Base-by-base conservation (phyloP, 2,113 vertebrate species). In the Phrynocephalus versicolor region DNA sequence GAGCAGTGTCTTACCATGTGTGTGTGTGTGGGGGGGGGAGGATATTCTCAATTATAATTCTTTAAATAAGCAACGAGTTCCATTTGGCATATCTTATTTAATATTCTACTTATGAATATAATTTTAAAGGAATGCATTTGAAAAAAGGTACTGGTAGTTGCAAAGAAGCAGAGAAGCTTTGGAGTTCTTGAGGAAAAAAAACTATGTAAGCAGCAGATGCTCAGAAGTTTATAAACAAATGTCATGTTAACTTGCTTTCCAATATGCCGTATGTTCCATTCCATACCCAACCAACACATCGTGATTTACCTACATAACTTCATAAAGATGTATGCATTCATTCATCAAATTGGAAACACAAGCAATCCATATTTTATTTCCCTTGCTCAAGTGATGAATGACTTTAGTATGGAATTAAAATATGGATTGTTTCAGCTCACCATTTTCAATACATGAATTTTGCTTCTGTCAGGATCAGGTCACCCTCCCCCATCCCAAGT, bases 221-320 rank as follows among this genome's bases (percentile, higher is more conserved):
- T 67, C 30, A 27, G 45, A 13, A 45, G 51, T 45, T 37, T 81
- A 81, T 81, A 81, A 81, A 67, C 79, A 81, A 21, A 41, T 62
- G 45, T 67, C 45, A 81, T 67, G 27, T 67, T 81, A 67, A 67
- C 45, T 33, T 67, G 39, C 39, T 65, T 37, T 67, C 25, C 45
- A 51, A 67, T 67, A 16, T 27, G 30, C 64, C 51, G 79, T 19
- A 18, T 45, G 79, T 62, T 67, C 15, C 64, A 45, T 81, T 79
- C 76, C 57, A 79, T 62, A 62, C 60, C 23, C 23, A 51, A 33
- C n/a, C 60, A 62, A 30, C 23, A 65, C 45, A 55, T 45, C 72
- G 65, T 65, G 39, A 67, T 67, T 84, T 84, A 64, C 82, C 39
- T 65, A 35, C n/a, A 64, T 65, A 75, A 62, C 62, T 76, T 41